Base-by-base conservation (phyloP, 2,113 vertebrate species). In the Cheilinus undulatus region DNA sequence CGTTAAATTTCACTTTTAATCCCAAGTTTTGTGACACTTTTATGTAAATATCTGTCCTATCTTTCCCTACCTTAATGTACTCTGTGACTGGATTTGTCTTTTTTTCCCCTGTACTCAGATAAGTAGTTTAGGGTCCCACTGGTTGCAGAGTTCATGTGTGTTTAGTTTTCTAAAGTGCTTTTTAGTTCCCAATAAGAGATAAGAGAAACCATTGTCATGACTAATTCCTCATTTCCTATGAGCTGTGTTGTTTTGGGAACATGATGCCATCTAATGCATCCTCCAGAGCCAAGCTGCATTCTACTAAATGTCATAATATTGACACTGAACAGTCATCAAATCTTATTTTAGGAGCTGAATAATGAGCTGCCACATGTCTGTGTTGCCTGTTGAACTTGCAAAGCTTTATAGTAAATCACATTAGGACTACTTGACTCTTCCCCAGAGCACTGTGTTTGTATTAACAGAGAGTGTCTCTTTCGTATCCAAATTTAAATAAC, bases 271-370 rank as follows among this genome's bases (percentile, higher is more conserved):
- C 38, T 14, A 15, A 40, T 40, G 2, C 14, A 15, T 40, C 15
- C 14, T 40, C 14, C 38, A 40, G 38, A 40, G 12, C 4, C 12
- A 15, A 40, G 38, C 38, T 40, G 12, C 38, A 40, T 15, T 14
- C 15, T 40, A 14, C 12, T 40, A 15, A 40, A 40, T 14, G 38
- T 15, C 38, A 14, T 2, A 40, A 40, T 15, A 40, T 13, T 40
- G 51, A 62, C 40, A 78, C 52, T 56, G 34, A 54, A 43, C 46
- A 57, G 48, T 30, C 28, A 46, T 28, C 40, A 45, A 65, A 52
- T 40, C 10, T 22, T 34, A 34, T 34, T 34, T 11, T 11, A 34
- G 61, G 3, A 53, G n/a, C 22, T 58, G 26, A 74, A 9, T 32
- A 32, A 32, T 32, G 30, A 32, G 32, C 5, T 75, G 26, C 27